Evolutionary conservation across 2,797 vertebrate genomes (phyloP), one percentile per base, ranked within the genome.

Genomic region (Acanthis flammea): DNA sequence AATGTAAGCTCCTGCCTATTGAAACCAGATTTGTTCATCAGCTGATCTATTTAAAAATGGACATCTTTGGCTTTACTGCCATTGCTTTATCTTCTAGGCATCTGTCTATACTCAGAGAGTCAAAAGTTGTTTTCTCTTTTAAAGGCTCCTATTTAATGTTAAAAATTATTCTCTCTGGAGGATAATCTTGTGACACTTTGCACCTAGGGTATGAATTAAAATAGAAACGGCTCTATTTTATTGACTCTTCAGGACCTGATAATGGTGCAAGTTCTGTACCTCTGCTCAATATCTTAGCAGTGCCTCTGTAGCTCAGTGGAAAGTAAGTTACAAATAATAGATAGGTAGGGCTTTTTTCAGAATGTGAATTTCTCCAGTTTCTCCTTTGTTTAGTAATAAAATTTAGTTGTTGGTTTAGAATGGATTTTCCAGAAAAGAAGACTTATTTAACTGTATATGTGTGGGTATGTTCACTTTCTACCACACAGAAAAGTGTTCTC

Each of bases 191-290:
- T 53, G 37, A 57, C 39, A 27, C 23, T 76, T 47, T 84, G 41
- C 27, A 77, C 60, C 15, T 86, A 78, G 27, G 79, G 50, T 78
- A 83, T 35, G 72, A 78, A 78, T 94, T 94, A 86, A 96, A 95
- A 92, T 80, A 65, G 80, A 95, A 97, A 92, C 3, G 8, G 17
- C 19, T 55, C 74, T 66, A 65, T 86, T 87, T 55, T 58, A 41
- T 87, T 77, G 61, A 22, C 44, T 92, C 60, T 60, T 72, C 27
- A 55, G 51, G 55, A 82, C 25, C 47, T 83, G 53, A 47, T 86
- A 70, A 62, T 7, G 17, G 45, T 57, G 7, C 37, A 82, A 90
- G 54, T 3, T 86, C 50, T 71, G 50, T 37, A 68, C 24, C 28
- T 90, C 51, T 76, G n/a, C 47, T 76, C 25, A 47, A 37, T 24